Percentiles rank a stretch among this genome's conserved stretches.
Evolutionary conservation across 2,797 vertebrate species (phyloP).

Genomic region (Austrolebias charrua): DNA sequence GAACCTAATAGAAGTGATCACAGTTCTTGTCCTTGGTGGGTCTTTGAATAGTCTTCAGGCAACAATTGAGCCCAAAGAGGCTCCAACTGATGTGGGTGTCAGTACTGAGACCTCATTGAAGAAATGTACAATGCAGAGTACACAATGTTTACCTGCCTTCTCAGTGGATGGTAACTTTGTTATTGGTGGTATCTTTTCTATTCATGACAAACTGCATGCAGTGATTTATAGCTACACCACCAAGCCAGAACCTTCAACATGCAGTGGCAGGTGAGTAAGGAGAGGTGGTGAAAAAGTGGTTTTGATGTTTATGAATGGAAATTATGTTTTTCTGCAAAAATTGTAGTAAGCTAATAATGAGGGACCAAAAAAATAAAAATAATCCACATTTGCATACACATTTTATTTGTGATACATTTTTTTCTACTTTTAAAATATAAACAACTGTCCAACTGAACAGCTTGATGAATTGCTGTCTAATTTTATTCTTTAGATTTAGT

Average conservation of each 20-base stretch:
- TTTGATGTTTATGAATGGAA: no score
- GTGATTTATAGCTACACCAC: neutral
- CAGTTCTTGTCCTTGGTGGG: neutral
- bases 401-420: no score
- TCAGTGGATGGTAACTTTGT: neutral
- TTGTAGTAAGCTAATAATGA: no score
- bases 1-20: neutral
- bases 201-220: neutral
- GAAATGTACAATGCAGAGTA: neutral
- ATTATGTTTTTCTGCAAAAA: no score
- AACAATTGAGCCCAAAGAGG: neutral
- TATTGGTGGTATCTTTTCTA: neutral
- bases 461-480: no score
- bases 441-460: no score
- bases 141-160: neutral
- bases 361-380: no score
- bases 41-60: neutral
- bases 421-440: no score
- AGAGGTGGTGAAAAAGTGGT: no score
- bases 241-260: neutral
- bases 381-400: no score
- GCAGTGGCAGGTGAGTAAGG: neutral
- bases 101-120: neutral
- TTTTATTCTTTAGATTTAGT: no score
- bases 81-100: neutral